Base-by-base conservation (phyloP, 2,888 invertebrate species). In the Serrognathus titanus region DNA sequence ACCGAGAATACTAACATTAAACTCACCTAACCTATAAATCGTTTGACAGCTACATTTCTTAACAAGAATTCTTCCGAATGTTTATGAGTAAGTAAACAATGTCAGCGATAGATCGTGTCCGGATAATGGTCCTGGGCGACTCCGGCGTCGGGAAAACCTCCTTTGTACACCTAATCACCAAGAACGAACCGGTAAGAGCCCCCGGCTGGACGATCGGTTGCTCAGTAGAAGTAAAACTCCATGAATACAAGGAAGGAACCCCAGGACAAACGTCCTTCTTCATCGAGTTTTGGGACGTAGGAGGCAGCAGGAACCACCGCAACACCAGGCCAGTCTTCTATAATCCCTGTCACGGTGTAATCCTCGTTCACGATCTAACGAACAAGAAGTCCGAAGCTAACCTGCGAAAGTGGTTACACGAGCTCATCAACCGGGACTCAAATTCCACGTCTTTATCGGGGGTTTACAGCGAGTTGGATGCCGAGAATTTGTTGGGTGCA, bases 131-230 rank as follows among this genome's bases (percentile, higher is more conserved):
- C 57, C 86, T 96, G 59, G 96, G 96, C 49, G 96, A 97, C 78
- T 71, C 77, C 88, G 97, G 97, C 59, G 97, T 98, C 60, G 99
- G 99, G 13, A 99, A 99, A 82, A 94, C 97, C 3, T 96, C 96
- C 0, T 81, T 98, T 47, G 93, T 94, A 0, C 92, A 97, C 79
- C 79, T 97, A 58, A 90, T 97, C 65, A 91, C 94, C 52, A 89
- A 95, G 69, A 90, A 89, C 72, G 90, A 94, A 74, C 88, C 93
- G 0, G 83, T 95, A 3, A 81, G 83, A 52, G 91, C 91, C 58
- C 94, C 96, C 1, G 89, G 93, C 53, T 97, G 96, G 93, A 98
- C 98, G 0, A 90, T 98, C 40, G 98, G 98, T 1, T 96, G 96
- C 75, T 90, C 94, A 1, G 90, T 97, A 1, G 97, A 98, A 80